Evolutionary conservation across 1,140 invertebrate species (phyloP), one percentile per base, ranked within the genome.

Genomic region (Hyphantria cunea): DNA sequence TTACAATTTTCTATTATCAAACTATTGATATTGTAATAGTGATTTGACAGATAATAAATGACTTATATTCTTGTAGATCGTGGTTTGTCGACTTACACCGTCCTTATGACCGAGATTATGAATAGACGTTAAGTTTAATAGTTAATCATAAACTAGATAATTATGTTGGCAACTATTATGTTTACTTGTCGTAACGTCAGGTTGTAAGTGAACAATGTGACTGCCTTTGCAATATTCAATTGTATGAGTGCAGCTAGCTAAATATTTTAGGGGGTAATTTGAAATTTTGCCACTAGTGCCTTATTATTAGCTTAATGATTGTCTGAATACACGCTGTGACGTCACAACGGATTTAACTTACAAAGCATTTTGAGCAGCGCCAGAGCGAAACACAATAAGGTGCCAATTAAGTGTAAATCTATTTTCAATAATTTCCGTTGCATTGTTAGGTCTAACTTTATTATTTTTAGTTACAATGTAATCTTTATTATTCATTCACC

Each of bases 71-170:
- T 78, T 72, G 68, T 84, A 77, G 75, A 70, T 82, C 63, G 72
- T 84, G 80, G 82, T 78, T 81, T 86, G 82, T 88, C 82, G 82
- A 86, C 82, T 90, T 88, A 88, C 85, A 90, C 88, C 88, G 88
- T 90, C 88, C 88, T 90, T 86, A 80, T 85, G 81, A 86, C 82
- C 76, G 88, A 90, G 88, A 90, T 89, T 89, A 90, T 87, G 70
- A 62, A 72, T 82, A 84, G 74, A 72, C 78, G 80, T 76, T 82
- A 84, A 86, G 81, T 78, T 78, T 72, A 41, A 81, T 84, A 80
- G 75, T 73, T 75, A 79, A 80, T 85, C 67, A 66, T 72, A 65
- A 75, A 76, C 55, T 84, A 86, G 78, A 66, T 83, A 84, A 80
- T 78, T 72, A 84, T 78, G 78, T 83, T 83, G 82, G 85, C 85